Conservation (phyloP, 1,140 invertebrate species). For the Microplitis demolitor region DNA sequence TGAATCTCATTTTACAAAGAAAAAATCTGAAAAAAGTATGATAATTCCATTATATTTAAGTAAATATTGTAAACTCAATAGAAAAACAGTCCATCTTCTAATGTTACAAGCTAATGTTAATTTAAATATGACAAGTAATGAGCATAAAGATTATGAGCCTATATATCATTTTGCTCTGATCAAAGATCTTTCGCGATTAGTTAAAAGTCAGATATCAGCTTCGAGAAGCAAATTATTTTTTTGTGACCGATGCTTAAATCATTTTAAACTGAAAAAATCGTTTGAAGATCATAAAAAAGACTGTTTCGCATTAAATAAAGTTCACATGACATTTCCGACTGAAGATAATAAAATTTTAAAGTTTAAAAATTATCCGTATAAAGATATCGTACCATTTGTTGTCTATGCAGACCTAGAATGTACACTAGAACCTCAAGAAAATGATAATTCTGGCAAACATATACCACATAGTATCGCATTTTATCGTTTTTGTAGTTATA, state of each 20-base stretch:
- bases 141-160: background rate
- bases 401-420: conserved; percentile 32
- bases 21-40: conserved; percentile 23
- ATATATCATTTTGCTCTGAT: conserved; percentile 27
- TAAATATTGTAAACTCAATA: conserved; percentile 29
- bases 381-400: conserved; percentile 27
- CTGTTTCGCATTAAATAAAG: conserved; percentile 19
- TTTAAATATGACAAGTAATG: background rate
- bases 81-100: conserved; percentile 25
- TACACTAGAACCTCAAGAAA: conserved; percentile 6
- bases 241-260: conserved; percentile 28
- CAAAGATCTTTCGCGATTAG: conserved; percentile 23
- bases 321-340: conserved; percentile 7
- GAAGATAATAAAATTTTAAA: conserved; percentile 12
- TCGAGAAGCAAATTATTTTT: background rate
- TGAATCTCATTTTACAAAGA: background rate
- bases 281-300: conserved; percentile 13
- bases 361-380: conserved; percentile 29
- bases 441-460: conserved; percentile 17
- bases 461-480: conserved; percentile 20
- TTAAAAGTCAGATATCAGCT: conserved; percentile 21
- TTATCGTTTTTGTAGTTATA: conserved; percentile 21
- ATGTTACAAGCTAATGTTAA: conserved; percentile 8
- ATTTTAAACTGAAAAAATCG: background rate
- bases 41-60: conserved; percentile 46